Evolutionary conservation across 2,888 invertebrate genomes (phyloP).

Genomic region (Trissolcus japonicus): DNA sequence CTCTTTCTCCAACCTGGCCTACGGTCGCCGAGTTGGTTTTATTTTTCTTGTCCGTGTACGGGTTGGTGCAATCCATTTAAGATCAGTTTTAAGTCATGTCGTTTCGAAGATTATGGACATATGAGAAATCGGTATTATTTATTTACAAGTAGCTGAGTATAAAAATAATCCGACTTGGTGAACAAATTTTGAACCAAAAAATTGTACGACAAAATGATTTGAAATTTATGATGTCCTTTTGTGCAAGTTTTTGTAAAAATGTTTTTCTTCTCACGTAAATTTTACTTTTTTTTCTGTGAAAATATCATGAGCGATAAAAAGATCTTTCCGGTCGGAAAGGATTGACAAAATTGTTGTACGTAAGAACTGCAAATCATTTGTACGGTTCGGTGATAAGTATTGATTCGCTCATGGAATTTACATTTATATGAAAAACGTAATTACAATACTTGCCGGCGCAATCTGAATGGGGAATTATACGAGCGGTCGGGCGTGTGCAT

Average conservation of each 20-base stretch:
- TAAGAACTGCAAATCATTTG: neutral
- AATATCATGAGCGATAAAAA: neutral
- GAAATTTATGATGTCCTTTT: neutral
- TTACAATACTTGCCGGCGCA: conserved; percentile 40
- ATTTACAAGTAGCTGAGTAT: neutral
- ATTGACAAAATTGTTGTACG: neutral
- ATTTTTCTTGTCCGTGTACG: conserved; percentile 48
- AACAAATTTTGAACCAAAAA: no score
- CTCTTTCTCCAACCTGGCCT: conserved; percentile 14
- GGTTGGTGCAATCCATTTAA: conserved; percentile 44
- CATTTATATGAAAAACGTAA: conserved; percentile 32
- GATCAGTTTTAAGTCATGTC: conserved; percentile 34
- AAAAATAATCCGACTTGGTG: no score
- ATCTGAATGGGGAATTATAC: conserved; percentile 20
- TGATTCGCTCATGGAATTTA: conserved; percentile 2
- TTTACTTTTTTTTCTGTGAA: neutral
- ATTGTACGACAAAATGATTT: no score
- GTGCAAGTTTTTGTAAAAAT: no score
- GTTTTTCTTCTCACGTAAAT: no score
- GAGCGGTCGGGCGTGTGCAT: conserved; percentile 33
- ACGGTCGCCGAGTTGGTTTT: conserved; percentile 40
- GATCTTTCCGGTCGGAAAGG: neutral
- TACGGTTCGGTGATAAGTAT: neutral
- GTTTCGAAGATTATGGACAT: conserved; percentile 44
- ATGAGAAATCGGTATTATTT: neutral